Base-by-base conservation (phyloP, 2,113 vertebrate genomes). In the Paratilapia polleni region DNA sequence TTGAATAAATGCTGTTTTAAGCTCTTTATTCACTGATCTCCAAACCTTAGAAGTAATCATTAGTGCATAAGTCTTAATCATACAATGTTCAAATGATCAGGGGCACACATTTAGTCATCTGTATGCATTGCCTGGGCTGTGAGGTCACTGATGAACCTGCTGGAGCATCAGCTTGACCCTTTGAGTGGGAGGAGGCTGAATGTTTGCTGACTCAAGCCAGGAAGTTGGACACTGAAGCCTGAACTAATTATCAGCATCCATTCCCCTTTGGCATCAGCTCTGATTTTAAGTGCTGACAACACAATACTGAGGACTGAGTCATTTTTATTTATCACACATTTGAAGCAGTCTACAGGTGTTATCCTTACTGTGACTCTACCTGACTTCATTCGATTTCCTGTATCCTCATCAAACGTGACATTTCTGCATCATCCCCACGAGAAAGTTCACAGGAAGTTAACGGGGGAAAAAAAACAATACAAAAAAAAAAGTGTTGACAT, bases 271-370 rank as follows among this genome's bases (percentile, higher is more conserved):
- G 15, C 34, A 0, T 15, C 41, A 20, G 43, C 43, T 47, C 49
- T 31, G 28, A 76, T 77, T 77, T 58, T 9, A 49, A 60, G 28
- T 15, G 12, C 61, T 19, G 26, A 78, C 49, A 22, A 9, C 22
- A 15, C 0, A 66, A 66, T 49, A 12, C 26, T 14, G 19, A 54
- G 24, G 43, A 17, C 66, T 8, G 15, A 20, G 22, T 70, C 64
- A 47, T 26, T 47, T 17, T 11, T 5, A 47, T 0, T 14, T 1
- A 12, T 20, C 3, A 3, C 0, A 0, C 6, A 10, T 6, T 6
- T 1, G 66, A 52, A 20, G 24, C 22, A 0, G 43, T 31, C 20
- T 20, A 0, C 63, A 73, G 66, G 24, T 52, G 66, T 20, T 8
- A 10, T 5, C 19, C 41, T 70, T 70, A 41, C 66, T 6, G 56